Percentiles rank a stretch among this genome's conserved stretches.
phyloP scores from a whole-genome alignment of 2,888 invertebrate species.

The Chaetoderma sp. region DNA sequence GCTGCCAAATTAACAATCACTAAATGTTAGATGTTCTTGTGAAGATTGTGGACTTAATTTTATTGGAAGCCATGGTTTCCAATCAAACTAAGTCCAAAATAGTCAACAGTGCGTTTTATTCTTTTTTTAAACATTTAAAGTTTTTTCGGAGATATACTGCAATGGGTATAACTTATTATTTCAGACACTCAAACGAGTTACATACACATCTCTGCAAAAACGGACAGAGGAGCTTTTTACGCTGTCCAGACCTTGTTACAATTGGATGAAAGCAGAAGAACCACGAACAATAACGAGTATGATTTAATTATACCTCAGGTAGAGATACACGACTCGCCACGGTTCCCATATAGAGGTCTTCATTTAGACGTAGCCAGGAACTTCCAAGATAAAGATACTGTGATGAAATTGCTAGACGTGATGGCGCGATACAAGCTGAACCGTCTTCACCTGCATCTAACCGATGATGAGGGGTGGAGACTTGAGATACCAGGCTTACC shows the following conservation, averaged over 20 bases:
- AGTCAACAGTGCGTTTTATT: too few species aligned
- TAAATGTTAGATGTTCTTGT: too few species aligned
- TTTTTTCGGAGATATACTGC: too few species aligned
- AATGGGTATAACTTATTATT: too few species aligned
- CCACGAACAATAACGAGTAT: not conserved
- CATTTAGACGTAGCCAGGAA: constrained; percentile 65
- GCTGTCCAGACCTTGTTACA: constrained; percentile 47
- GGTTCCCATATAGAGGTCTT: constrained; percentile 60
- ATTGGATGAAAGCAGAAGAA: constrained; percentile 15
- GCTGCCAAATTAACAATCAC: too few species aligned
- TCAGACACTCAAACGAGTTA: too few species aligned
- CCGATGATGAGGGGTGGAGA: constrained; percentile 67
- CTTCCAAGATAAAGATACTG: constrained; percentile 50
- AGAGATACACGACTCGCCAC: constrained; percentile 48
- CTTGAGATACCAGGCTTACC: constrained; percentile 63
- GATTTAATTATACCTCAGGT: constrained; percentile 42
- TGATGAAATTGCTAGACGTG: constrained; percentile 50
- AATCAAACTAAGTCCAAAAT: too few species aligned
- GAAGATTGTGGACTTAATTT: too few species aligned
- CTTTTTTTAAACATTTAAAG: too few species aligned
- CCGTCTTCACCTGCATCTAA: constrained; percentile 62
- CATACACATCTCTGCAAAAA: too few species aligned
- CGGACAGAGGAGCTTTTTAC: constrained; percentile 58
- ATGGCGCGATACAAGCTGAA: constrained; percentile 67
- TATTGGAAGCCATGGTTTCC: too few species aligned